These are phyloP conservation scores for Oceanites oceanicus DNA, from an alignment of 2,113 vertebrate genomes.

Conservation along the genomic window DNA sequence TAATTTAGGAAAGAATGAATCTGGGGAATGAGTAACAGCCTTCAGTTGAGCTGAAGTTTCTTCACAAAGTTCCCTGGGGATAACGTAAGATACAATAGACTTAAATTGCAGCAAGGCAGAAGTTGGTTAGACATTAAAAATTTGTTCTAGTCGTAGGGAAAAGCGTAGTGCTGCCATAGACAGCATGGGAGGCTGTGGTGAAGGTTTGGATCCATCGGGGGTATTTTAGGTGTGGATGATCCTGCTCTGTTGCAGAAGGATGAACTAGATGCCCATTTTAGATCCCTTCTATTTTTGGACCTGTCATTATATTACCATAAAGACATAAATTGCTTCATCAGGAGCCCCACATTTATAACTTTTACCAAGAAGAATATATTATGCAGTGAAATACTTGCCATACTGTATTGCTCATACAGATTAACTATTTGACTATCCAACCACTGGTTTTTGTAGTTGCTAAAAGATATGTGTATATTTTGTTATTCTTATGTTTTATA, in stretches of 20 bases:
- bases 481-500: neutral
- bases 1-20: neutral
- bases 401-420: neutral
- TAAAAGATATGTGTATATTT: neutral
- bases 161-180: neutral
- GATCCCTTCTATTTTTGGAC: neutral
- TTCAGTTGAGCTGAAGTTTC: neutral
- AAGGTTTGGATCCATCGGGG: neutral
- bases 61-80: neutral
- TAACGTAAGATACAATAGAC: neutral
- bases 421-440: neutral
- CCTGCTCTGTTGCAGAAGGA: neutral
- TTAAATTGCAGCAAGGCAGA: neutral
- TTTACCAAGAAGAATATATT: neutral
- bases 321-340: neutral
- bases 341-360: neutral
- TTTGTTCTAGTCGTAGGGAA: rapidly evolving
- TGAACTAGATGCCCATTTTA: neutral
- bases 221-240: neutral
- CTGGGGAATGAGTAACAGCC: neutral
- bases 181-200: neutral
- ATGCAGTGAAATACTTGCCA: neutral
- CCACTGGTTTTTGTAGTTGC: neutral
- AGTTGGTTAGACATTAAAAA: neutral
- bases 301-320: neutral